Base-by-base conservation (phyloP, 2,113 vertebrate genomes). In the Tyto alba region DNA sequence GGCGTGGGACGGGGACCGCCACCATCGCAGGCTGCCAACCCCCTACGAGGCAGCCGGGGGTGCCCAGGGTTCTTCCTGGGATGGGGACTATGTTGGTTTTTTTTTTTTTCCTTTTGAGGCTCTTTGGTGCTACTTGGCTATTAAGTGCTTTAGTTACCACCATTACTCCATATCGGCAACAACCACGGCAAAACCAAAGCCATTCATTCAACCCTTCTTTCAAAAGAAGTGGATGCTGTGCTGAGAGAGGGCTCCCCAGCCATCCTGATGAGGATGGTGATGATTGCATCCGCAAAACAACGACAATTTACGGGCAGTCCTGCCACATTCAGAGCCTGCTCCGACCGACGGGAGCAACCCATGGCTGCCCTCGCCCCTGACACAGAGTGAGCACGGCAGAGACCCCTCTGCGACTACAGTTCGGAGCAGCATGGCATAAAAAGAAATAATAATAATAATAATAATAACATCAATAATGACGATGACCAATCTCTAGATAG, bases 321-420 rank as follows among this genome's bases (percentile, higher is more conserved):
- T 52, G 48, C 26, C 3, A 1, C 22, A 22, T 25, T 55, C 25
- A 26, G 50, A 52, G 74, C 43, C 73, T 8, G 40, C 40, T 47
- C 57, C 1, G 0, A 43, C 14, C 3, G 7, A 56, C 4, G 12
- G 57, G 43, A 90, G 78, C 77, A 85, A 50, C 69, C 23, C 9
- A 56, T 63, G 55, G 38, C 30, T 74, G 87, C 41, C 59, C 64
- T 66, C 27, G 2, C 11, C 53, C 5, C n/a, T 23, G 3, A 0
- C 53, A n/a, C 0, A 0, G 74, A 38, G 83, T 1, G 0, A 41
- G 76, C 71, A 56, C 0, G 2, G 89, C 86, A 41, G 16, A 43
- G 62, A 62, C 5, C 41, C 27, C 41, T 13, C 56, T 1, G 18
- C 3, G 2, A 34, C 67, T 15, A 25, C 0, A 0, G 48, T 55